A percentile compares a stretch with the other conserved stretches of the same genome.
Conservation (phyloP, 2,888 invertebrate genomes). For the Synanthedon formicaeformis region DNA sequence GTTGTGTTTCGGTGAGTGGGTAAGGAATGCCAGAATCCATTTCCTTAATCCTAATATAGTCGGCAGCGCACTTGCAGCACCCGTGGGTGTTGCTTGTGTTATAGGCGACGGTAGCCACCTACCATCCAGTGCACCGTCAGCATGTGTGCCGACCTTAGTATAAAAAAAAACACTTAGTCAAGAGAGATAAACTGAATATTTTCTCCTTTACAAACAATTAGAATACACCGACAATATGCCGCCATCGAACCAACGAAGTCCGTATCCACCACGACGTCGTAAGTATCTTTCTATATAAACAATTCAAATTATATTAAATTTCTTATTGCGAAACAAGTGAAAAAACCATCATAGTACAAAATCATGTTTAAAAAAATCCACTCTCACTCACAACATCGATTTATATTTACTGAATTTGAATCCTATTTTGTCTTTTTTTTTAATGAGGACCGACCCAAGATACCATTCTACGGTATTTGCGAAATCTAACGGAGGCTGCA, state of each 20-base stretch:
- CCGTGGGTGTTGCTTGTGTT: too few relatives aligned
- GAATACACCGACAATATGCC: constrained; percentile 91
- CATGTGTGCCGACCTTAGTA: too few relatives aligned
- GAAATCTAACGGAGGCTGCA: constrained; percentile 48
- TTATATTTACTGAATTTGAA: constrained; percentile 18
- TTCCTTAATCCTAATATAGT: too few relatives aligned
- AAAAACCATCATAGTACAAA: neutral
- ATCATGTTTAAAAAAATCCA: neutral
- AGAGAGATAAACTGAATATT: too few relatives aligned
- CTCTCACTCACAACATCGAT: neutral
- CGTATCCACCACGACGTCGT: constrained; percentile 87
- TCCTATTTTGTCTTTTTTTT: constrained; percentile 29
- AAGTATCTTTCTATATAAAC: constrained; percentile 53
- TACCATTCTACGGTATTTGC: constrained; percentile 47
- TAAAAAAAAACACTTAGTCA: too few relatives aligned
- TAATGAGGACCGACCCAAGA: constrained; percentile 51
- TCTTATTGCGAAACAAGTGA: neutral
- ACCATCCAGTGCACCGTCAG: too few relatives aligned
- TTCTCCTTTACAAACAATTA: constrained; percentile 22
- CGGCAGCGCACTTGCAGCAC: too few relatives aligned
- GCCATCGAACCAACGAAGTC: constrained; percentile 86
- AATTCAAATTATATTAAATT: constrained; percentile 3
- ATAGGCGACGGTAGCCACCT: too few relatives aligned
- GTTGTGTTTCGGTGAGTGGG: too few relatives aligned
- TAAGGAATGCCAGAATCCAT: too few relatives aligned